phyloP scores from a whole-genome alignment of 1,140 invertebrate genomes.

The Drosophila bocki region DNA sequence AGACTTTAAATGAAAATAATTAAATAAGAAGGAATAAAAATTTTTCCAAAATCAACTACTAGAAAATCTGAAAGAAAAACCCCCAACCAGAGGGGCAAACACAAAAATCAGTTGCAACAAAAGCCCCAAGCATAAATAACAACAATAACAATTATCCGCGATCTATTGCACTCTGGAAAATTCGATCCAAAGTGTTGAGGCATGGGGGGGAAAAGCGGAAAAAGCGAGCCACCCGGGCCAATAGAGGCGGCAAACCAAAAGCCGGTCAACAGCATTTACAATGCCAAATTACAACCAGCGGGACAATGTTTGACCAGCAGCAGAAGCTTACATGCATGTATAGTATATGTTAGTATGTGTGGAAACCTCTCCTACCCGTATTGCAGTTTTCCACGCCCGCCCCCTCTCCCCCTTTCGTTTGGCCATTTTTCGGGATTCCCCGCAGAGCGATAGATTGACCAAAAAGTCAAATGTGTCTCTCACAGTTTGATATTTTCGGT shows the following conservation, averaged over 20 bases:
- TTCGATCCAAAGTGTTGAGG: slow-evolving; percentile 22
- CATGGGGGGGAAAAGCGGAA: not conserved
- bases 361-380: slow-evolving; percentile 4
- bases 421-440: slow-evolving; percentile 1
- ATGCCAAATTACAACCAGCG: slow-evolving; percentile 55
- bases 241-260: slow-evolving; percentile 35
- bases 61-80: slow-evolving; percentile 1
- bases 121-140: slow-evolving; percentile 59
- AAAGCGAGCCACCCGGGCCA: slow-evolving; percentile 3
- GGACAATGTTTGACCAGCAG: slow-evolving; percentile 32
- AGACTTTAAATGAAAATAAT: not conserved
- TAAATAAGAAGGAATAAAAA: not conserved
- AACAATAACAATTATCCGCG: slow-evolving; percentile 67
- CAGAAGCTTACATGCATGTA: not conserved
- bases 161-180: slow-evolving; percentile 33
- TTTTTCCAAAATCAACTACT: not conserved
- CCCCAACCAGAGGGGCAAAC: not conserved
- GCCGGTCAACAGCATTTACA: slow-evolving; percentile 40
- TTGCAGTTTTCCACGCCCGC: slow-evolving; percentile 21
- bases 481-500: slow-evolving; percentile 32
- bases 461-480: slow-evolving; percentile 42
- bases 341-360: not conserved
- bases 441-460: slow-evolving; percentile 36
- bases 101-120: slow-evolving; percentile 15
- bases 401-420: not conserved